These are phyloP conservation scores for Cebidichthys violaceus DNA, from an alignment of 2,113 vertebrate species.

Conservation along the genomic window DNA sequence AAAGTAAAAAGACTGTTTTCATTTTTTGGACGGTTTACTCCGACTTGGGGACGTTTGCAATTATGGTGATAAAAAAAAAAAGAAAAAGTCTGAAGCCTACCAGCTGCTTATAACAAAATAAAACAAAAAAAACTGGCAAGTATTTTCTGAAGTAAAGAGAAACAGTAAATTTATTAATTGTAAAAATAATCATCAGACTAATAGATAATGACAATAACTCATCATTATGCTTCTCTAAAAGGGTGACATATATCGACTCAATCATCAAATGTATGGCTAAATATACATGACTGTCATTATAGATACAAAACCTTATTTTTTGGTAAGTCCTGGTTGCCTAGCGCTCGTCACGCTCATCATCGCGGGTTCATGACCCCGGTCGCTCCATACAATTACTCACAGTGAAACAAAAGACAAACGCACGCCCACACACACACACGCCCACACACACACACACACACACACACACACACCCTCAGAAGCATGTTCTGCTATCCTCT, in stretches of 20 bases:
- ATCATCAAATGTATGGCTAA: neutral
- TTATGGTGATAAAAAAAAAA: too few species aligned
- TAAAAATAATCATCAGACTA: neutral
- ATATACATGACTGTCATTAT: too few species aligned
- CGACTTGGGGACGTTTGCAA: too few species aligned
- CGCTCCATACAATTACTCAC: conserved; percentile 25
- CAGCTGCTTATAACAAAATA: too few species aligned
- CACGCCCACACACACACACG: conserved; percentile 12
- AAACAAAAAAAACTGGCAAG: too few species aligned
- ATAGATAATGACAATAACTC: neutral
- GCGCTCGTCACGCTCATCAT: neutral
- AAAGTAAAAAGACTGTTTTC: too few species aligned
- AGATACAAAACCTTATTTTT: neutral
- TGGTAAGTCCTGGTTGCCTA: conserved; percentile 11
- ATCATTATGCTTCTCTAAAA: neutral
- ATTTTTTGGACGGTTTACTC: too few species aligned
- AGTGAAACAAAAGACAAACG: conserved; percentile 10
- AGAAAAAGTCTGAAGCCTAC: too few species aligned
- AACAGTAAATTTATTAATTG: neutral
- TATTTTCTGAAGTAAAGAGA: neutral
- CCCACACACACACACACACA: conserved; percentile 18
- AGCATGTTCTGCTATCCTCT: conserved; percentile 9
- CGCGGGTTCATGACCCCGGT: neutral
- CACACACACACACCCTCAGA: conserved; percentile 2
- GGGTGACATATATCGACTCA: too few species aligned